Evolutionary conservation across 2,888 invertebrate genomes (phyloP).

Genomic region (Aspidiotus destructor): DNA sequence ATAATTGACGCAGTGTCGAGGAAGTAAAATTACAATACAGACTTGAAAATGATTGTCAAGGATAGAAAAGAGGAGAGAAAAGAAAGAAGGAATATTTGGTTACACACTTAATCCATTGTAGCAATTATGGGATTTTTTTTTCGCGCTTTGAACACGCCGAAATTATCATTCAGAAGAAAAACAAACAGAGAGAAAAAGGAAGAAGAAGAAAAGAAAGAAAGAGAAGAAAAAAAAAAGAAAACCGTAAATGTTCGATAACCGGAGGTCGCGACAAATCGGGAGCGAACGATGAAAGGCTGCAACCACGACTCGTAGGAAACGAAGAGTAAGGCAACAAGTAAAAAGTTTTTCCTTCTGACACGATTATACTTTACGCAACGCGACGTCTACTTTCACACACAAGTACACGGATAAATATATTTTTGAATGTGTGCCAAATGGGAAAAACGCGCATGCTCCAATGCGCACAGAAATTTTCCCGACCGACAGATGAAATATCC

Average conservation of each 20-base stretch:
- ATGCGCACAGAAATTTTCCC: slow-evolving; percentile 22
- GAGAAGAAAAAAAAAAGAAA: neutral
- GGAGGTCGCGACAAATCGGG: slow-evolving; percentile 22
- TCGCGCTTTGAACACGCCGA: neutral
- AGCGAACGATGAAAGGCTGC: slow-evolving; percentile 22
- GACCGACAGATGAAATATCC: neutral
- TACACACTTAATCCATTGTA: slow-evolving; percentile 15
- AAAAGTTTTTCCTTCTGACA: slow-evolving; percentile 23
- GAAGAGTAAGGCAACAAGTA: slow-evolving; percentile 31
- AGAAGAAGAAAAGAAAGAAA: slow-evolving; percentile 1
- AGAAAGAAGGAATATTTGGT: neutral
- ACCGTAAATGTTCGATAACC: slow-evolving; percentile 10
- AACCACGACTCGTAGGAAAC: slow-evolving; percentile 26
- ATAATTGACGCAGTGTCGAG: neutral
- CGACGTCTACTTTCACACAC: slow-evolving; percentile 18
- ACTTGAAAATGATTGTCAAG: slow-evolving; percentile 30
- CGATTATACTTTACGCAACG: slow-evolving; percentile 7
- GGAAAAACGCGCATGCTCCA: slow-evolving; percentile 28
- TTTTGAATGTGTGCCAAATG: neutral
- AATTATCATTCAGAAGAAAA: slow-evolving; percentile 3
- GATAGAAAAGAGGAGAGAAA: slow-evolving; percentile 5
- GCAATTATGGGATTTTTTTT: slow-evolving; percentile 3
- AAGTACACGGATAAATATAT: neutral
- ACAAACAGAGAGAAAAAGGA: neutral
- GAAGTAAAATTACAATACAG: slow-evolving; percentile 12